These are phyloP conservation scores for Geophilus truncorum DNA, from an alignment of 2,888 invertebrate genomes.

Conservation along the genomic window DNA sequence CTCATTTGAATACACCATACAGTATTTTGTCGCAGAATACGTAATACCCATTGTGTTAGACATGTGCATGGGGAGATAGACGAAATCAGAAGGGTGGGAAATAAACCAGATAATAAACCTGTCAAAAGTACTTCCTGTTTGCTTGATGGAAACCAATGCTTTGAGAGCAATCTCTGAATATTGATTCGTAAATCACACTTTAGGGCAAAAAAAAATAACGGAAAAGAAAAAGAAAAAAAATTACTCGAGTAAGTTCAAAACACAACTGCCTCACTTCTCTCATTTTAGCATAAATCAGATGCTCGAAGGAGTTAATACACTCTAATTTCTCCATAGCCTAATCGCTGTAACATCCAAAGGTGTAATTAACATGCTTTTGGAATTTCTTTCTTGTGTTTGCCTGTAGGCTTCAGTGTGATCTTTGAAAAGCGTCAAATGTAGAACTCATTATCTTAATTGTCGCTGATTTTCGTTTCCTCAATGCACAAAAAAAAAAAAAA, in stretches of 20 bases:
- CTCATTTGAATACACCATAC: not conserved
- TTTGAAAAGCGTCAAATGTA: not conserved
- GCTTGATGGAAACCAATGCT: not conserved
- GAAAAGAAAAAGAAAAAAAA: too few relatives aligned
- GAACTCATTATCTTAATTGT: not conserved
- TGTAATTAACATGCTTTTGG: not conserved
- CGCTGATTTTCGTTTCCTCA: not conserved
- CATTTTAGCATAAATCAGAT: not conserved
- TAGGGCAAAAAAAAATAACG: too few relatives aligned
- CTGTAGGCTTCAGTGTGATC: not conserved
- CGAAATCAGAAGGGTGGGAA: not conserved
- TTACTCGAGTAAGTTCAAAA: not conserved
- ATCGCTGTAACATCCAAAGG: not conserved
- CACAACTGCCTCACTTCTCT: not conserved
- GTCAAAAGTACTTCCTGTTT: not conserved
- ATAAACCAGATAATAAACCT: not conserved
- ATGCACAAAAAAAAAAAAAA: not conserved
- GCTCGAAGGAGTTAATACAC: not conserved
- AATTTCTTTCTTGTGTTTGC: not conserved
- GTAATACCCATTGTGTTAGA: not conserved
- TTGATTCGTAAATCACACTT: not conserved
- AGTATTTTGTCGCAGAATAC: not conserved
- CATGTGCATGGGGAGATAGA: not conserved
- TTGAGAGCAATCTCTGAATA: not conserved
- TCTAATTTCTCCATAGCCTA: not conserved